Evolutionary conservation across 1,140 invertebrate genomes (phyloP), one percentile per base, ranked within the genome.

Genomic region (Bombus sylvicola): DNA sequence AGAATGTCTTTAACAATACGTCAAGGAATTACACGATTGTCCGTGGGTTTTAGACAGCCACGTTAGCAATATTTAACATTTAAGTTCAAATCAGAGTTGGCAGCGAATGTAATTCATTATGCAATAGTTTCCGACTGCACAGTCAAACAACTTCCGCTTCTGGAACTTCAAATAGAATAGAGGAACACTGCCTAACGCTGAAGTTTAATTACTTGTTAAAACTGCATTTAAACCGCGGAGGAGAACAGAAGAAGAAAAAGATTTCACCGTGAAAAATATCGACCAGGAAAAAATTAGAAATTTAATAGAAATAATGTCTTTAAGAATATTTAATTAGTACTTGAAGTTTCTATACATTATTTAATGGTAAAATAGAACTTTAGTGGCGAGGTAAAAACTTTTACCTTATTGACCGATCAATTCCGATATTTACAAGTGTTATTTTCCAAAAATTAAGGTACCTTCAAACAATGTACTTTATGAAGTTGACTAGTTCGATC

Each of bases 151-250:
- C 82, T 84, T 79, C 47, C 77, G 66, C 37, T 79, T 47, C n/a
- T 22, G 82, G 6, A 84, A 84, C 47, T 84, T 72, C n/a, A 79
- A 79, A 84, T 84, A 62, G 82, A 84, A 84, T 79, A 79, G 53
- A 47, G 31, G 53, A 84, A 39, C 53, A 39, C n/a, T 39, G 34
- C 25, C 74, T 68, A 41, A 78, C 75, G 71, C 37, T 43, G 37
- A 71, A 78, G 75, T 78, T 79, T 84, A 79, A 84, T 84, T 72
- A 84, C n/a, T 84, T 59, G 64, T 71, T 59, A 59, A 71, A 79
- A 84, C n/a, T 77, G 39, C 43, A 72, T 72, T 8, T n/a, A 41
- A 57, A 43, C 1, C 37, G 31, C 12, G 22, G 39, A 53, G 22
- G 28, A 34, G 15, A 53, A 12, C 31, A 8, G 2, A 0, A 39